These are phyloP conservation scores for Agraylea sexmaculata DNA, from an alignment of 1,140 invertebrate genomes.

Conservation along the genomic window DNA sequence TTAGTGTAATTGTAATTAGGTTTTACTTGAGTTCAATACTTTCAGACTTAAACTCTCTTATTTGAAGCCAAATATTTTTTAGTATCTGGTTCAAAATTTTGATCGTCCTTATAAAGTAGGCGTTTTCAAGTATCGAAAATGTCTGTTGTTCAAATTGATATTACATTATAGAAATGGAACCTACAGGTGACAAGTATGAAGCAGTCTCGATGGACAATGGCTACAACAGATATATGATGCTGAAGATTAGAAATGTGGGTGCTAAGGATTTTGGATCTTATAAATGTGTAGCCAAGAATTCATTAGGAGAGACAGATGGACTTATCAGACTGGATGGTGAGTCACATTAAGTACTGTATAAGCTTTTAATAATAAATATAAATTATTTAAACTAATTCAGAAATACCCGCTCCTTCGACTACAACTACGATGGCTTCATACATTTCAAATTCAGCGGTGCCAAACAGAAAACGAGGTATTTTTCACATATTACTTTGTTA, in stretches of 20 bases:
- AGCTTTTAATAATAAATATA: neutral
- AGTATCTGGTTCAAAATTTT: no score
- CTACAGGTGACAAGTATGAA: constrained; percentile 45
- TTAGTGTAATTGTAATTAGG: no score
- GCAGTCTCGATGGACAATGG: constrained; percentile 41
- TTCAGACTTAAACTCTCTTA: no score
- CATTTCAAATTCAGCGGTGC: constrained; percentile 15
- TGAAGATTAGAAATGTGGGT: constrained; percentile 41
- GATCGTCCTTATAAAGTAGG: no score
- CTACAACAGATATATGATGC: constrained; percentile 46
- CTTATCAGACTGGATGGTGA: constrained; percentile 45
- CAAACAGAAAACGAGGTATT: constrained; percentile 17
- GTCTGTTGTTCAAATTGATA: no score
- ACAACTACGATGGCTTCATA: constrained; percentile 13
- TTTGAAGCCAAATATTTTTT: no score
- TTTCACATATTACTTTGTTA: no score
- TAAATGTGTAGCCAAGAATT: constrained; percentile 48
- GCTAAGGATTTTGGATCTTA: constrained; percentile 46
- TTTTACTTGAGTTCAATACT: no score
- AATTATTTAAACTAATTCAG: constrained; percentile 8
- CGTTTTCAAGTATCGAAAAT: no score
- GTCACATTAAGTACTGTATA: constrained; percentile 11
- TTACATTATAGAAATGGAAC: constrained; percentile 37
- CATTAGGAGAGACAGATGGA: constrained; percentile 44
- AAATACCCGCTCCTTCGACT: constrained; percentile 20